These are phyloP conservation scores for Triplophysa bombifrons DNA, from an alignment of 2,797 vertebrate genomes.

Conservation along the genomic window DNA sequence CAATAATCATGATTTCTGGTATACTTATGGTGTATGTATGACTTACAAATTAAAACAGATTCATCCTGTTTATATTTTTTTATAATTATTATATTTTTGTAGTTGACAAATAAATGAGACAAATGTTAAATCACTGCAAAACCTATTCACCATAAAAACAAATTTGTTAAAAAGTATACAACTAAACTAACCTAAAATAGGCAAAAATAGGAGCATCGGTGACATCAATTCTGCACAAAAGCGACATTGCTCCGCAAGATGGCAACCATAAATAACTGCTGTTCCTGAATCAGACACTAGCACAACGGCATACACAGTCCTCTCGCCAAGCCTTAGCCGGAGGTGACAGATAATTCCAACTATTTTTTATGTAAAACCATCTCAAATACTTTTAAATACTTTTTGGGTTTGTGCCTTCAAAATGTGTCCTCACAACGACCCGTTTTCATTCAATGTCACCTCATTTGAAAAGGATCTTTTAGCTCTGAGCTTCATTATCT, in stretches of 20 bases:
- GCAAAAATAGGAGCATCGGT: background rate
- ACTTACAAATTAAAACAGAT: too few species aligned
- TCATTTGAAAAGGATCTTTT: constrained; percentile 64
- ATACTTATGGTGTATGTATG: too few species aligned
- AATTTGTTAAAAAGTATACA: too few species aligned
- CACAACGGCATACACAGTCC: background rate
- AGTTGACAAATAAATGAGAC: too few species aligned
- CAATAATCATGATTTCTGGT: too few species aligned
- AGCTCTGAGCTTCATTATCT: constrained; percentile 20
- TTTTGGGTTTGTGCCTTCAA: constrained; percentile 55
- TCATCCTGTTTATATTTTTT: too few species aligned
- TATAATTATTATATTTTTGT: too few species aligned
- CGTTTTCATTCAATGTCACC: constrained; percentile 69
- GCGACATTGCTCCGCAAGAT: background rate
- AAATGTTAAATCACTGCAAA: background rate
- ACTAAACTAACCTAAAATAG: background rate
- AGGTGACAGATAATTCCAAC: background rate
- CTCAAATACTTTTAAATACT: constrained; percentile 13
- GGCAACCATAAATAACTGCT: background rate
- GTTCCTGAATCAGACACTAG: background rate
- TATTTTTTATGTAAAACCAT: background rate
- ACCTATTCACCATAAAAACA: too few species aligned
- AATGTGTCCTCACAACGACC: constrained; percentile 65
- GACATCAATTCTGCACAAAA: background rate
- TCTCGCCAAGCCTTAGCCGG: background rate